Evolutionary conservation across 2,113 vertebrate genomes (phyloP).

Genomic region (Tychaedon coryphoeus): DNA sequence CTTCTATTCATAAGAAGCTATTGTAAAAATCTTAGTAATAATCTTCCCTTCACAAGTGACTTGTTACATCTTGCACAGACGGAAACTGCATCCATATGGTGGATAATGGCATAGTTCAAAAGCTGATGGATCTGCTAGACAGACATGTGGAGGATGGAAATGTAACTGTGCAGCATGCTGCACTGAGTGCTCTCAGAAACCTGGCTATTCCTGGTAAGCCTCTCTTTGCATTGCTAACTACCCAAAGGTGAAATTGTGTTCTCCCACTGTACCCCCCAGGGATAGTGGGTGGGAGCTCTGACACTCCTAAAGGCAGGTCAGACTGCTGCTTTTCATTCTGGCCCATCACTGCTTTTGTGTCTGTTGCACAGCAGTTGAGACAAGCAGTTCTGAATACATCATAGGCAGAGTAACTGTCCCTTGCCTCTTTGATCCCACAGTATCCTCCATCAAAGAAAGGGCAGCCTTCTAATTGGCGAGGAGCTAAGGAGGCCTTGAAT

Average conservation of each 20-base stretch:
- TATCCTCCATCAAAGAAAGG: background rate
- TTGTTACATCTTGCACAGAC: constrained; percentile 72
- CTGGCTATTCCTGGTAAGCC: constrained; percentile 93
- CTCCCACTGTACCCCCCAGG: background rate
- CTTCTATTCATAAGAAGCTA: background rate
- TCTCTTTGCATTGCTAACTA: background rate
- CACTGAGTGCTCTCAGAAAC: constrained; percentile 93
- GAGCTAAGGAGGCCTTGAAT: background rate
- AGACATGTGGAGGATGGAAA: constrained; percentile 94
- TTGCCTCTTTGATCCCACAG: background rate
- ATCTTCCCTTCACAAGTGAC: background rate
- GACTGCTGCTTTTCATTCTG: background rate
- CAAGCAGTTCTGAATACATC: background rate
- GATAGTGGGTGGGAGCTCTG: background rate
- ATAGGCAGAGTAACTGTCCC: background rate
- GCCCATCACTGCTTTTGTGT: background rate
- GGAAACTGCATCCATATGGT: constrained; percentile 99
- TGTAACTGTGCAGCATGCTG: constrained; percentile 94
- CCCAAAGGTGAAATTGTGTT: background rate
- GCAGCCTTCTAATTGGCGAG: background rate
- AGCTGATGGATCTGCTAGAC: constrained; percentile 90
- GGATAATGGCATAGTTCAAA: constrained; percentile 94
- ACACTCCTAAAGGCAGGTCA: background rate
- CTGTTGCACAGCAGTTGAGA: background rate
- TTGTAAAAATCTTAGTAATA: background rate